phyloP scores from a whole-genome alignment of 2,888 invertebrate species.

The Synergus laeviventris region DNA sequence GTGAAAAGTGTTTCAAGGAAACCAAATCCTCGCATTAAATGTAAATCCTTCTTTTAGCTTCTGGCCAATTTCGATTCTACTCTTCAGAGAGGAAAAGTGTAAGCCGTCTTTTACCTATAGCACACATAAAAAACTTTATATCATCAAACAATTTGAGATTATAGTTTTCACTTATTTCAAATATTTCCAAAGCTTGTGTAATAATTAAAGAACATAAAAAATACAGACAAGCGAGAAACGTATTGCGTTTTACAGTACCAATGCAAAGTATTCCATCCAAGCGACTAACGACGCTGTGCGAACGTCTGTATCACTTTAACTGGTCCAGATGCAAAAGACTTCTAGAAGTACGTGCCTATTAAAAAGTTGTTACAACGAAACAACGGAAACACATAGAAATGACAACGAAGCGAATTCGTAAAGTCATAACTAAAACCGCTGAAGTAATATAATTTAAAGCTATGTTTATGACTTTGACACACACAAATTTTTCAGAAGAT shows the following conservation, averaged over 20 bases:
- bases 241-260: background rate
- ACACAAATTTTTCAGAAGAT: background rate
- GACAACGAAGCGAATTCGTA: background rate
- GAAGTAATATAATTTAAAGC: background rate
- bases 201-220: background rate
- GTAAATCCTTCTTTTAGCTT: background rate
- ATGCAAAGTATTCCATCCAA: background rate
- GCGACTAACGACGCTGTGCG: background rate
- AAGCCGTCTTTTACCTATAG: background rate
- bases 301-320: slow-evolving; percentile 10
- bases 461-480: background rate
- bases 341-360: slow-evolving; percentile 18
- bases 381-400: background rate
- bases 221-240: too few species aligned
- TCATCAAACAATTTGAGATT: too few species aligned
- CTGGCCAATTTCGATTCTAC: background rate
- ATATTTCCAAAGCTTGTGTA: too few species aligned
- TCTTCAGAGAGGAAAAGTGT: background rate
- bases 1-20: background rate
- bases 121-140: background rate
- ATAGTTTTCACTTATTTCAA: too few species aligned
- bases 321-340: slow-evolving; percentile 17
- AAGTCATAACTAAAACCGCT: slow-evolving; percentile 21
- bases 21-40: background rate
- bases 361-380: background rate